Evolutionary conservation across 2,113 vertebrate genomes (phyloP), one percentile per base, ranked within the genome.

Genomic region (Spea bombifrons): DNA sequence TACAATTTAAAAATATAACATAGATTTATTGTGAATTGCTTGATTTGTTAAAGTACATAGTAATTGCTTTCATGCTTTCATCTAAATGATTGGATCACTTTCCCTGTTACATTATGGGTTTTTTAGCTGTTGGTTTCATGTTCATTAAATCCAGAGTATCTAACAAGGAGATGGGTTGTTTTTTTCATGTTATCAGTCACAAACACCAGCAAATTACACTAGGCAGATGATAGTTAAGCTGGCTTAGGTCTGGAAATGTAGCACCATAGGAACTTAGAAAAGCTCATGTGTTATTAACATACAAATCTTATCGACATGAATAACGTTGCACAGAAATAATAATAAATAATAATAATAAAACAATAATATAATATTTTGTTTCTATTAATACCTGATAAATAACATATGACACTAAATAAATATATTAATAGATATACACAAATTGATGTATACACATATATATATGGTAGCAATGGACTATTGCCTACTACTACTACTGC

Each of bases 41-140:
- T 30, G 30, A 30, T 30, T 30, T 30, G 30, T 30, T 30, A 30
- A 30, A 30, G 30, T 30, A 30, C 30, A 30, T 30, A 30, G 30
- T 30, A 30, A 30, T 30, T 30, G 30, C 30, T 30, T 30, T 30
- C 30, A 30, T 30, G 30, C 30, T 30, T 30, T 30, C 69, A 79
- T 82, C 83, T 81, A 81, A 82, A 66, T 82, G 73, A 76, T 83
- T 84, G 47, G 75, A 81, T 83, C 71, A 80, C 76, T 71, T 86
- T 88, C 78, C 70, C 67, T 81, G 80, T 77, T 84, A 80, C 83
- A 82, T 88, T 79, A 80, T 84, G 55, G 80, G 77, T 82, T 84
- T 84, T 75, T 84, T 76, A 17, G 84, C 65, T 81, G 43, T 81
- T 44, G 17, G 69, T 82, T 73, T 83, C 83, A 72, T 70, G 43